Evolutionary conservation across 2,888 invertebrate genomes (phyloP), one percentile per base, ranked within the genome.

Genomic region (Metallyticus violacea): DNA sequence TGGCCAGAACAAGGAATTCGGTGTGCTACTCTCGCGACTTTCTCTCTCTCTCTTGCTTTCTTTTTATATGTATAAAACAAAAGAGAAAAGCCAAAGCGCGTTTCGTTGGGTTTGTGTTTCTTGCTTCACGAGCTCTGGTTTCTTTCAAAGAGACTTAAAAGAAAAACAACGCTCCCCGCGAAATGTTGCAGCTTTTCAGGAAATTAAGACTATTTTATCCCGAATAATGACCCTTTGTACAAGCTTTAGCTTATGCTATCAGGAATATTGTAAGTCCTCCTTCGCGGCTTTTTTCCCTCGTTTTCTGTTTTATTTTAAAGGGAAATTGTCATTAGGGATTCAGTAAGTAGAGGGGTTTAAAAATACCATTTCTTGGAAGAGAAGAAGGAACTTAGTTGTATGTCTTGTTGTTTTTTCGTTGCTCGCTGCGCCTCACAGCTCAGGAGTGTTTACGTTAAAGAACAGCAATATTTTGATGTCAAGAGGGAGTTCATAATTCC

Each of bases 181-280:
- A 62, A 40, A 76, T 82, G 82, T 86, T 80, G 82, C 79, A 85
- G 84, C 82, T 86, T 85, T 84, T 79, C 86, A 85, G 86, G 86
- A 86, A 86, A 86, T 86, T 85, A 86, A 85, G 85, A 86, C 85
- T 26, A 85, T 86, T 85, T 84, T 80, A 79, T 86, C 79, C 86
- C 77, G 81, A 77, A 81, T 81, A 82, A 82, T 82, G 82, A 76
- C 40, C 40, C 82, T 82, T 82, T 82, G 82, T 82, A 62, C 62
- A 22, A n/a, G 78, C 30, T 26, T 81, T 30, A 30, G 40, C 81
- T 30, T 7, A 7, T n/a, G n/a, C 22, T 80, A 80, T 80, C 79
- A 80, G 25, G 26, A n/a, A 81, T 81, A 81, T 81, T 40, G 81
- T 25, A 80, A 6, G 28, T 9, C 40, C 22, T 7, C 40, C 40